phyloP scores from a whole-genome alignment of 1,140 invertebrate genomes.

The Tetragnatha versicolor region DNA sequence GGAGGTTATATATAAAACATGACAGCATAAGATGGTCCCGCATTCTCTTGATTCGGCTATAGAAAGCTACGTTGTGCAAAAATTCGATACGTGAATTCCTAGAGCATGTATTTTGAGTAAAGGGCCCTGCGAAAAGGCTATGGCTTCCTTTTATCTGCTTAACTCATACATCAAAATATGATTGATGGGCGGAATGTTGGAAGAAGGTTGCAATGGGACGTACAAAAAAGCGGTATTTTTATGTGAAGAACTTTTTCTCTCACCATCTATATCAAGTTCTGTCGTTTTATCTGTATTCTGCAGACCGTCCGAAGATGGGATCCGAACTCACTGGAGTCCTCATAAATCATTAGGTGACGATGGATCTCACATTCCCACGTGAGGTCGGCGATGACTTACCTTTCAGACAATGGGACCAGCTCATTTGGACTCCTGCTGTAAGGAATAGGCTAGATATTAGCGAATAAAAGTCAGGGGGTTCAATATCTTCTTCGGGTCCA shows the following conservation, averaged over 20 bases:
- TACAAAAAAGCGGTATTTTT: slow-evolving; percentile 45
- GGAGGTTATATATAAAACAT: slow-evolving; percentile 51
- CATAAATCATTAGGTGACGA: slow-evolving; percentile 51
- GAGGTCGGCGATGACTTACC: neutral
- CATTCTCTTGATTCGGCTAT: slow-evolving; percentile 33
- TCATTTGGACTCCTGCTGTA: neutral
- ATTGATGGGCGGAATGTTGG: slow-evolving; percentile 48
- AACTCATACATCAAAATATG: slow-evolving; percentile 54
- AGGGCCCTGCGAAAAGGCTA: slow-evolving; percentile 20
- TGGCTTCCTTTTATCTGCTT: slow-evolving; percentile 52
- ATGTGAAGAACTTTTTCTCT: slow-evolving; percentile 33
- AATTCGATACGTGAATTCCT: slow-evolving; percentile 52
- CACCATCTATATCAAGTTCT: slow-evolving; percentile 44
- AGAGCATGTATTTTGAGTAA: slow-evolving; percentile 45
- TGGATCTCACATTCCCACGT: slow-evolving; percentile 34
- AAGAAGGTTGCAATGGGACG: slow-evolving; percentile 48
- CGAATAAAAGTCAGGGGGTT: neutral
- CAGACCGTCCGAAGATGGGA: slow-evolving; percentile 22
- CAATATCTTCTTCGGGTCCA: neutral
- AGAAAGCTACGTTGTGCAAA: slow-evolving; percentile 34
- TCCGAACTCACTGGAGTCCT: slow-evolving; percentile 43
- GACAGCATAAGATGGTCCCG: slow-evolving; percentile 37
- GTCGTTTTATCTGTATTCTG: slow-evolving; percentile 51
- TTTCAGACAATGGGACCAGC: neutral
- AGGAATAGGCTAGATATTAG: neutral